Evolutionary conservation across 2,113 vertebrate species (phyloP).

Genomic region (Jacana jacana): DNA sequence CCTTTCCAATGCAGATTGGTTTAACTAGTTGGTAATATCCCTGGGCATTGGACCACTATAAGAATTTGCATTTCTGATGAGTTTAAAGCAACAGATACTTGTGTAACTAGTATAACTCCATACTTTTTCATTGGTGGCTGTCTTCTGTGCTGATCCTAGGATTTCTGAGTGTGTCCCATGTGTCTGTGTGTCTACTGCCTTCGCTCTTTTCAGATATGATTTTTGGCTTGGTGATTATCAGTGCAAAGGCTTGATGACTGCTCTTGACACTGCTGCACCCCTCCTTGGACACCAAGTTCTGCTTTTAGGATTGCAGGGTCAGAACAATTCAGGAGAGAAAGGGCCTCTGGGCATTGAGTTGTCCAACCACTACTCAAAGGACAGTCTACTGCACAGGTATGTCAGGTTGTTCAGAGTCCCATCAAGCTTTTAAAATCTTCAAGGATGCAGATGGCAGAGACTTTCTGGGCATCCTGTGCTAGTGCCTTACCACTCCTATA

Average conservation of each 20-base stretch:
- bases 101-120: not conserved
- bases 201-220: not conserved
- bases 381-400: not conserved
- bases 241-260: fast-evolving
- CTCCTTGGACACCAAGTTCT: not conserved
- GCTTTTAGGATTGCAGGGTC: not conserved
- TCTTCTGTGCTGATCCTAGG: not conserved
- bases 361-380: not conserved
- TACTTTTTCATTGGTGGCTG: not conserved
- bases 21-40: not conserved
- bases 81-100: not conserved
- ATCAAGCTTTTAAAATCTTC: not conserved
- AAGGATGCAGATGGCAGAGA: not conserved
- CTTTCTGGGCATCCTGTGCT: not conserved
- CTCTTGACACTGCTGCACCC: not conserved
- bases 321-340: not conserved
- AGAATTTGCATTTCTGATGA: not conserved
- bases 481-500: not conserved
- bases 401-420: not conserved
- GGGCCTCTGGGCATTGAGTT: fast-evolving
- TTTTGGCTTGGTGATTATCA: not conserved
- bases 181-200: not conserved
- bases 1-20: not conserved
- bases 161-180: not conserved
- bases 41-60: not conserved